Conservation (phyloP, 2,797 vertebrate species). For the Phaenicophaeus curvirostris region DNA sequence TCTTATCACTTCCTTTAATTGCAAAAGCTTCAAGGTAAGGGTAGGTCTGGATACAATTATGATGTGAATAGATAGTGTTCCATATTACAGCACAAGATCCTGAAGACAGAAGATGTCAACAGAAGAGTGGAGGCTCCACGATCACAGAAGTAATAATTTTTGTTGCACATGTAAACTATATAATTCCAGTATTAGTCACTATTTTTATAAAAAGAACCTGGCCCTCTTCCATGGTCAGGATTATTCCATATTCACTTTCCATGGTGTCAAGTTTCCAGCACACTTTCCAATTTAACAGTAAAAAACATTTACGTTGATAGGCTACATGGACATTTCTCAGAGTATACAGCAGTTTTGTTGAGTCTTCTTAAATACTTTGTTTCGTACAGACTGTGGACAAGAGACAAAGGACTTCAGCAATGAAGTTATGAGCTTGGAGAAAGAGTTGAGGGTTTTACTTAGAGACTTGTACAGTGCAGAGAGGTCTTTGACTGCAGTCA, state of each 20-base stretch:
- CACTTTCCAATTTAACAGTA: background rate
- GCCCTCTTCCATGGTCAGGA: too few relatives aligned
- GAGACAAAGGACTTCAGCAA: background rate
- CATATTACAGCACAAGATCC: background rate
- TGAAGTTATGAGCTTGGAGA: background rate
- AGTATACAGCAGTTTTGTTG: background rate
- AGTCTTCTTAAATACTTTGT: background rate
- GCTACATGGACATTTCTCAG: background rate
- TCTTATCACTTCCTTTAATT: background rate
- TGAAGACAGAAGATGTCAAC: background rate
- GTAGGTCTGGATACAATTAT: background rate
- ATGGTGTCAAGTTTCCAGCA: background rate
- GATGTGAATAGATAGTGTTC: background rate
- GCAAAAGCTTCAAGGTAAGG: background rate
- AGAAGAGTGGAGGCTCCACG: background rate
- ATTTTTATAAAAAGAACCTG: background rate
- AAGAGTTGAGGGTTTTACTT: background rate
- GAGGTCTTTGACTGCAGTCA: background rate
- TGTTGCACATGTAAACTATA: background rate
- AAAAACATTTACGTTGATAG: background rate
- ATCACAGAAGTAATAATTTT: background rate
- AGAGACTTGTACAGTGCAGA: background rate
- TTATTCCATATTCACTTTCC: background rate
- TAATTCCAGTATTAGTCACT: background rate
- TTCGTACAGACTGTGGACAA: background rate